Evolutionary conservation across 2,888 invertebrate genomes (phyloP).

Genomic region (Ischnura elegans): DNA sequence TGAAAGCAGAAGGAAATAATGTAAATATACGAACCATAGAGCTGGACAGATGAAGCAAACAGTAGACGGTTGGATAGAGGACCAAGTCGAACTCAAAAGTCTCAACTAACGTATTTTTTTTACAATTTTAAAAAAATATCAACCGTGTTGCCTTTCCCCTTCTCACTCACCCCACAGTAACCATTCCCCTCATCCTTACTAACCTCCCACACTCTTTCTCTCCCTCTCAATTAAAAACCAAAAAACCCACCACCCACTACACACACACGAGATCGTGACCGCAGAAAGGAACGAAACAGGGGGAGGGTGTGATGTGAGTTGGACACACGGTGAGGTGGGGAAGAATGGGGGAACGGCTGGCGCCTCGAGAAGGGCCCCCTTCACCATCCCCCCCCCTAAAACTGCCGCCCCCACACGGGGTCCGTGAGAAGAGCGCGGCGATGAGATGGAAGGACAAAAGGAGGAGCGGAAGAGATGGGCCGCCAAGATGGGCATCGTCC

Average conservation of each 20-base stretch:
- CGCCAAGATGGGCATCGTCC: not conserved
- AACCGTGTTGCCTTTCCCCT: not conserved
- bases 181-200: not conserved
- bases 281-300: conserved; percentile 42
- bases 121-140: not conserved
- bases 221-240: conserved; percentile 49
- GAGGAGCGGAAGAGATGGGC: not conserved
- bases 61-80: not conserved
- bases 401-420: not conserved
- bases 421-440: conserved; percentile 33
- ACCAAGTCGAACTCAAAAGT: not conserved
- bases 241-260: conserved; percentile 34
- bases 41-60: not conserved
- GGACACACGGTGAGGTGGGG: not conserved
- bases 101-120: too few species aligned
- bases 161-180: not conserved
- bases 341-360: not conserved
- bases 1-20: too few species aligned
- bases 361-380: not conserved
- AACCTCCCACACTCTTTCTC: not conserved
- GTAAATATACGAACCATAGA: too few species aligned
- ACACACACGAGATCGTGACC: conserved; percentile 49
- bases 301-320: not conserved
- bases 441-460: conserved; percentile 19
- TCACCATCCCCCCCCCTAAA: not conserved